Percentiles rank a stretch among this genome's conserved stretches.
Conservation (phyloP, 1,140 invertebrate genomes). For the Lucilia cuprina region DNA sequence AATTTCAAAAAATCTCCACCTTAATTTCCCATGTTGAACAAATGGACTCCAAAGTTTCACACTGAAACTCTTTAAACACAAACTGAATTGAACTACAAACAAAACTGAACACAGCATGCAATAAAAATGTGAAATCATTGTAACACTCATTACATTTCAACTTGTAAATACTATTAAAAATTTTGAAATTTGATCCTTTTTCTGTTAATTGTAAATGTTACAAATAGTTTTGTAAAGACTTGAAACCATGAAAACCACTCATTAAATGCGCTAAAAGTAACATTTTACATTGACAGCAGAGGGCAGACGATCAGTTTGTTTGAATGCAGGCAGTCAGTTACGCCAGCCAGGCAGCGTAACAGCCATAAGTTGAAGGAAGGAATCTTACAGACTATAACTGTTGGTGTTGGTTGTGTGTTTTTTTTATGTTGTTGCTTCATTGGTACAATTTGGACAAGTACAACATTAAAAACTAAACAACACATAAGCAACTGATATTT, state of each 20-base stretch:
- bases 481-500: constrained; percentile 58
- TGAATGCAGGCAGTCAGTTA: not conserved
- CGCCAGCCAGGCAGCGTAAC: not conserved
- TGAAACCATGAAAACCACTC: constrained; percentile 27
- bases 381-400: not conserved
- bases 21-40: too few species aligned
- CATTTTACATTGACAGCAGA: constrained; percentile 33
- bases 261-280: constrained; percentile 34
- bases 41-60: too few species aligned
- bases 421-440: not conserved
- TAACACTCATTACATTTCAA: constrained; percentile 26
- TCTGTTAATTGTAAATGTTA: constrained; percentile 18
- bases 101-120: not conserved
- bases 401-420: not conserved
- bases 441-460: constrained; percentile 13
- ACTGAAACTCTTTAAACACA: too few species aligned
- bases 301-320: constrained; percentile 29
- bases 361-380: not conserved
- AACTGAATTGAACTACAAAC: too few species aligned
- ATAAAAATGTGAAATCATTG: constrained; percentile 24
- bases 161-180: constrained; percentile 13
- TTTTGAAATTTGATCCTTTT: constrained; percentile 33
- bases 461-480: constrained; percentile 41
- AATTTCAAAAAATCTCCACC: too few species aligned
- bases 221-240: constrained; percentile 10